Evolutionary conservation across 2,113 vertebrate genomes (phyloP), one percentile per base, ranked within the genome.

Genomic region (Limanda limanda): DNA sequence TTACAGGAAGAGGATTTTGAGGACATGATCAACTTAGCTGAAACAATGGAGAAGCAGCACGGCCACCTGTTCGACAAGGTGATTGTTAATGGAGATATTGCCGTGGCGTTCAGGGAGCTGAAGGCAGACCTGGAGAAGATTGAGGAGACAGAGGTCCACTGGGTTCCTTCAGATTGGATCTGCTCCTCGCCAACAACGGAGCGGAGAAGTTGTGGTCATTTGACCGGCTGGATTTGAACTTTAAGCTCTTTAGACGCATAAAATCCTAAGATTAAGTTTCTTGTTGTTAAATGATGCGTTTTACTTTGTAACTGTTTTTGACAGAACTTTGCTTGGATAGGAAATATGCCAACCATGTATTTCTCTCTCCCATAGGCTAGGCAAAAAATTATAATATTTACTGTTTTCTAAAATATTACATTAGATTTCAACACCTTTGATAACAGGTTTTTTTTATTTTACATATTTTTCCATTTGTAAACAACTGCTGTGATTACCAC

Each of bases 1-100:
- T 85, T 86, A 58, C 91, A 99, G 97, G 97, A 99, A 85, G 96
- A 95, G 86, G 96, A 98, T 75, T 97, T 98, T 84, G 93, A 97
- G 58, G 95, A 97, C 76, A 98, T 99, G 96, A 96, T 97, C 71
- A 92, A 91, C 86, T 93, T 89, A 63, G 95, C 96, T 79, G 94
- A 96, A 15, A 85, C 93, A 76, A 96, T 96, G 94, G 97, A 97
- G 88, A 93, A 55, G 77, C 95, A 96, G 63, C 96, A 95, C 0
- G 94, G 95, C 40, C 95, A 96, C 91, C 94, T 97, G 83, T 97
- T 98, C 56, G 96, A 98, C 87, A 95, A 94, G 90, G 93, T 95
- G 80, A 92, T 97, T 10, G 84, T 99, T 66, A 99, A 97, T 1
- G 97, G 97, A 24, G 97, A 99, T 78, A 92, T 97, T 0, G 86